Evolutionary conservation across 2,797 vertebrate species (phyloP).

Genomic region (Galago senegalensis): DNA sequence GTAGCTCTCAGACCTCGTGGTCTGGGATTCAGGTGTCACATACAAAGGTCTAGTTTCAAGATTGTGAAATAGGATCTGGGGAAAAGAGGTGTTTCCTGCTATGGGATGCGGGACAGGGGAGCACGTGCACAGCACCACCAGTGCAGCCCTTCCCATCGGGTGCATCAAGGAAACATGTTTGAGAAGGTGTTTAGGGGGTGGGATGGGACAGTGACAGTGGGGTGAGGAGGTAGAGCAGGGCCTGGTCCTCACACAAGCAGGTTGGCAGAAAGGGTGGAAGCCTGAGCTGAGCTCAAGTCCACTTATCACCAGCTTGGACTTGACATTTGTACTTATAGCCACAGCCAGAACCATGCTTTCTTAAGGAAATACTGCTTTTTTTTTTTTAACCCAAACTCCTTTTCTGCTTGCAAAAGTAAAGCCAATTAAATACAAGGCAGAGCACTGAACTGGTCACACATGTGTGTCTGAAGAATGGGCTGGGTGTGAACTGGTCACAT

Average conservation of each 20-base stretch:
- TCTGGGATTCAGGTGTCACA: accelerated
- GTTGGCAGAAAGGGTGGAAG: no score
- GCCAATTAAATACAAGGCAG: no score
- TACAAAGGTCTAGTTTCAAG: accelerated
- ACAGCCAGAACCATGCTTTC: background rate
- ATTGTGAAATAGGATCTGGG: accelerated
- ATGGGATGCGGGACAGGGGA: background rate
- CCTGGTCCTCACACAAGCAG: background rate
- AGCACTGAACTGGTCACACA: background rate
- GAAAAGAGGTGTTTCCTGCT: background rate
- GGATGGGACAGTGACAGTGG: accelerated
- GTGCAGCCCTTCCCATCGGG: accelerated
- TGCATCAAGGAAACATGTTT: accelerated
- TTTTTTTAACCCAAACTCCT: background rate
- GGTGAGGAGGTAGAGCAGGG: no score
- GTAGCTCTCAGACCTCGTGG: background rate
- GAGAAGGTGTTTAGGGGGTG: accelerated
- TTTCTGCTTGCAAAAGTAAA: background rate
- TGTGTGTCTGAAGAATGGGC: no score
- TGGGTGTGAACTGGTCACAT: no score
- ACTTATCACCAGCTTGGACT: no score
- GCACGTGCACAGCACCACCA: accelerated
- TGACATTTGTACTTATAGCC: background rate
- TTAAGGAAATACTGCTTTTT: background rate
- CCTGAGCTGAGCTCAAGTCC: no score